A percentile compares a stretch with the other conserved stretches of the same genome.
Conservation (phyloP, 2,113 vertebrate genomes). For the Saccopteryx leptura region DNA sequence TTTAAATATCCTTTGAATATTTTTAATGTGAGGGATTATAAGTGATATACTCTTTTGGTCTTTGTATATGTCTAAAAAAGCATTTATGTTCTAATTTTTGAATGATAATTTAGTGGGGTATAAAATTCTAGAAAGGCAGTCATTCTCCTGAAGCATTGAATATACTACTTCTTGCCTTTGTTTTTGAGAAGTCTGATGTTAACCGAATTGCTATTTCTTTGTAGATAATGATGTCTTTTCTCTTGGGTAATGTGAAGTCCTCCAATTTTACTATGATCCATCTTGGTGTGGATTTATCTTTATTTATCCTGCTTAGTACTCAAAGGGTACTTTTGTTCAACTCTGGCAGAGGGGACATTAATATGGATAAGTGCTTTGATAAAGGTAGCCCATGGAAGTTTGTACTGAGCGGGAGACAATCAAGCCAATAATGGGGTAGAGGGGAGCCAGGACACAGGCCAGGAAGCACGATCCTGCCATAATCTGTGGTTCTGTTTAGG, state of each 20-base stretch:
- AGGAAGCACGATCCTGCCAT: neutral
- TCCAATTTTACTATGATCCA: neutral
- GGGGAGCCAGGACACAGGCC: neutral
- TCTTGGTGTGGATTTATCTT: neutral
- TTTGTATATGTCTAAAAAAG: neutral
- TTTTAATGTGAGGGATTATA: neutral
- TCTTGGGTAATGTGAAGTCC: neutral
- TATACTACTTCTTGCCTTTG: neutral
- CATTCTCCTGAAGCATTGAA: neutral
- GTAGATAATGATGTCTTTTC: neutral
- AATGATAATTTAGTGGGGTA: neutral
- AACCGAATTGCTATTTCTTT: neutral
- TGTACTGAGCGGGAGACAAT: neutral
- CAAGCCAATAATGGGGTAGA: neutral
- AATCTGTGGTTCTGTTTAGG: neutral
- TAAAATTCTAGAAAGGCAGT: neutral
- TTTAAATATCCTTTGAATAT: neutral
- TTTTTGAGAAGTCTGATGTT: neutral
- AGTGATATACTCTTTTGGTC: neutral
- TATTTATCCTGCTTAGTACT: neutral
- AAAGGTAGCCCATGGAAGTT: neutral
- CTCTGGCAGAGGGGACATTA: too few species aligned
- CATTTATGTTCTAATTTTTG: neutral
- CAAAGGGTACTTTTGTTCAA: neutral
- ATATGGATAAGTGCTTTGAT: neutral